Percentiles rank a stretch among this genome's conserved stretches.
These are phyloP conservation scores for Coptodon bakossiorum DNA, from an alignment of 2,113 vertebrate species.

Conservation along the genomic window DNA sequence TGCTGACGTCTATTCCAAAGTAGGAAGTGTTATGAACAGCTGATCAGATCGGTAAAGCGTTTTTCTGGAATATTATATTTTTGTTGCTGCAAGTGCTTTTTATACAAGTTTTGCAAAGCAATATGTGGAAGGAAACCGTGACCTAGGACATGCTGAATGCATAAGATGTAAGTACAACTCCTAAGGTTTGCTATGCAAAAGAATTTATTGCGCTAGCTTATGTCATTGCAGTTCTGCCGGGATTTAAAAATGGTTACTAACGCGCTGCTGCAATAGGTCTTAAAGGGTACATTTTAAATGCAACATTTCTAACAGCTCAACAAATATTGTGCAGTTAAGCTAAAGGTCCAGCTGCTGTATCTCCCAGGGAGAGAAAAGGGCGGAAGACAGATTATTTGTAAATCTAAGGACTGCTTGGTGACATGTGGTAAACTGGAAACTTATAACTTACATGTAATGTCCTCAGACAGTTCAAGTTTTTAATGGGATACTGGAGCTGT, in stretches of 20 bases:
- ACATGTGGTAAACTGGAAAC: not conserved
- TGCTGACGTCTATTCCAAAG: rapidly evolving
- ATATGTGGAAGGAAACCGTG: not conserved
- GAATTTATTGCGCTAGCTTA: rapidly evolving
- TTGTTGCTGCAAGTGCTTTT: not conserved
- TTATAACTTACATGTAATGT: not conserved
- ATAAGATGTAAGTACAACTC: not conserved
- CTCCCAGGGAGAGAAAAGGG: not conserved
- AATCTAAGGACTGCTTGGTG: not conserved
- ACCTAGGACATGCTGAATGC: not conserved
- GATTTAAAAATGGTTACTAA: not conserved
- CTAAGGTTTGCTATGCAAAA: not conserved
- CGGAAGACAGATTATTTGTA: not conserved
- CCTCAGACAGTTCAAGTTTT: not conserved
- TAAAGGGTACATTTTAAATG: not conserved
- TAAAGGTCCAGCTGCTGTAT: not conserved
- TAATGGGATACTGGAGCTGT: not conserved
- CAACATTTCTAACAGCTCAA: not conserved
- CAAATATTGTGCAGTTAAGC: not conserved
- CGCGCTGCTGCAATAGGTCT: not conserved
- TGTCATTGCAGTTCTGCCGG: not conserved
- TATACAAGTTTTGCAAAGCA: not conserved
- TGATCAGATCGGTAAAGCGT: not conserved
- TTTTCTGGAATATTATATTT: not conserved
- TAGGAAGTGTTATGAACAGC: not conserved